These are phyloP conservation scores for Trochalopteron elliotii DNA, from an alignment of 2,113 vertebrate genomes.

Conservation along the genomic window DNA sequence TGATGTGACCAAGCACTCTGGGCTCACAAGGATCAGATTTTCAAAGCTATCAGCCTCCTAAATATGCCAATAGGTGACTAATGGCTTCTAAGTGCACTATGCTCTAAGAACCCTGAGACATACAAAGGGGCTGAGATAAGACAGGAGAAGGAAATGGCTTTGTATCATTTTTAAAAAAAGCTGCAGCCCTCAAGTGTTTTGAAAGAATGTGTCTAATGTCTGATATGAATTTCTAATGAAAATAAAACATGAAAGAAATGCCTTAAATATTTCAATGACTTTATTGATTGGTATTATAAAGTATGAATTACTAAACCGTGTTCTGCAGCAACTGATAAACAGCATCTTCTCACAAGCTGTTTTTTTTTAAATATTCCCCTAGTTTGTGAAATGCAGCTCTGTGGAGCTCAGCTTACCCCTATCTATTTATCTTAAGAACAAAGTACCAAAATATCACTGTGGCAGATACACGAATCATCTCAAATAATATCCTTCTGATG, in stretches of 20 bases:
- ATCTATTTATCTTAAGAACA: constrained; percentile 1
- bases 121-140: background rate
- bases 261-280: background rate
- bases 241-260: constrained; percentile 9
- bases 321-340: background rate
- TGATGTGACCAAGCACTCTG: background rate
- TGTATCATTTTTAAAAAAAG: background rate
- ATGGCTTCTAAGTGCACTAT: constrained; percentile 2
- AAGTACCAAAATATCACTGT: background rate
- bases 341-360: background rate
- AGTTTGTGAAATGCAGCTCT: background rate
- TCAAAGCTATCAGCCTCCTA: constrained; percentile 28
- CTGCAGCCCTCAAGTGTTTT: constrained; percentile 1
- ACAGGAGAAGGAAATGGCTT: background rate
- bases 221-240: background rate
- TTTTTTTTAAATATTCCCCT: background rate
- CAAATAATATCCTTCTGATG: background rate
- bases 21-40: background rate
- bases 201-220: background rate
- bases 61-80: constrained; percentile 43
- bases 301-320: background rate
- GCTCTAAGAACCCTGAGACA: background rate
- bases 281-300: background rate
- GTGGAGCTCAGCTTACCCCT: background rate
- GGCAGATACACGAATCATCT: accelerated